Percentiles rank a stretch among this genome's conserved stretches.
These are phyloP conservation scores for Ricordea florida DNA, from an alignment of 92 coral and sea anemone genomes.

Conservation along the genomic window DNA sequence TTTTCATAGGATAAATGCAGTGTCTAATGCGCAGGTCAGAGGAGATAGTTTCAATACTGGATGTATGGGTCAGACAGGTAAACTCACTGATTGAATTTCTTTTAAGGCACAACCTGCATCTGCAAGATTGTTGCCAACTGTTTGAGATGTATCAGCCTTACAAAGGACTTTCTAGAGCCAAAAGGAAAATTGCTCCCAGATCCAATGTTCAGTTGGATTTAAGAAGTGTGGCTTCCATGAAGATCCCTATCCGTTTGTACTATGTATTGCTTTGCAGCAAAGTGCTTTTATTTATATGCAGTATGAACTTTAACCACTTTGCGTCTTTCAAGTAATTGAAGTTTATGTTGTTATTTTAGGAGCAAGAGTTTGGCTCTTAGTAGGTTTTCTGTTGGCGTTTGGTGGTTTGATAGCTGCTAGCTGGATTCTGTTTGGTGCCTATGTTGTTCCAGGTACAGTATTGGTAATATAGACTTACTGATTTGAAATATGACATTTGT, in stretches of 20 bases:
- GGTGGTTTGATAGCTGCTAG: conserved; percentile 88
- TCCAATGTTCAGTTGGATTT: no score
- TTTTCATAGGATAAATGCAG: conserved; percentile 88
- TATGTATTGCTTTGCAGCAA: no score
- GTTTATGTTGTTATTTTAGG: conserved; percentile 42
- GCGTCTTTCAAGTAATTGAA: background rate
- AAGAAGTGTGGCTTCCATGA: no score
- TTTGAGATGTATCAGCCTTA: no score
- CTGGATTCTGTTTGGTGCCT: conserved; percentile 93
- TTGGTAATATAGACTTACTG: background rate
- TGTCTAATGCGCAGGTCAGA: conserved; percentile 96
- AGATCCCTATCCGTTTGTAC: no score
- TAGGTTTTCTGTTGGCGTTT: conserved; percentile 87
- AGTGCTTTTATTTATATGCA: no score
- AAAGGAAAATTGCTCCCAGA: no score
- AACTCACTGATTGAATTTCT: no score
- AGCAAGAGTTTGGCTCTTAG: conserved; percentile 92
- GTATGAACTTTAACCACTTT: no score
- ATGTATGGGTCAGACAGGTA: conserved; percentile 92
- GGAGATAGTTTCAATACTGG: conserved; percentile 85
- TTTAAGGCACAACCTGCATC: no score
- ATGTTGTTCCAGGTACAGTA: conserved; percentile 87
- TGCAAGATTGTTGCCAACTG: no score
- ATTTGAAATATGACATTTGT: background rate
- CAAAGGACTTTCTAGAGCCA: no score